These are phyloP conservation scores for Theonella swinhoei DNA, from an alignment of 37 sponge, comb jelly and placozoan species.

Conservation along the genomic window DNA sequence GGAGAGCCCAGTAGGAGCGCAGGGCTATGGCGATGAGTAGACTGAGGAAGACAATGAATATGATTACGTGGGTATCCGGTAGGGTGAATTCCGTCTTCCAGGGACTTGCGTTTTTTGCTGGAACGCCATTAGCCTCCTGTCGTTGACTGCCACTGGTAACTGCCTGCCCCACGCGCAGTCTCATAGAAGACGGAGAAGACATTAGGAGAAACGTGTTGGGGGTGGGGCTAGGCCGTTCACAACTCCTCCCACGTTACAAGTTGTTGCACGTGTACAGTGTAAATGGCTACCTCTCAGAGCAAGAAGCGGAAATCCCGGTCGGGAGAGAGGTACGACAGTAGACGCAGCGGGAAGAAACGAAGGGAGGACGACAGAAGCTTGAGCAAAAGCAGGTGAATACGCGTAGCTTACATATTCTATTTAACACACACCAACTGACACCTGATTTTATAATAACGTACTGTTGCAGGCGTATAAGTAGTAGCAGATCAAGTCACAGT, in stretches of 20 bases:
- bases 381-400: background rate
- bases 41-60: conserved; percentile 14
- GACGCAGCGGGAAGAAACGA: background rate
- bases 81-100: too few relatives aligned
- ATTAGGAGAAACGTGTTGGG: too few relatives aligned
- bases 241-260: too few relatives aligned
- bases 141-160: too few relatives aligned
- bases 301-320: background rate
- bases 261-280: too few relatives aligned
- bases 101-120: too few relatives aligned
- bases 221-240: too few relatives aligned
- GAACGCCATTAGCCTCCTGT: too few relatives aligned
- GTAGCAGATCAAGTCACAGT: background rate
- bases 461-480: background rate
- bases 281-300: too few relatives aligned
- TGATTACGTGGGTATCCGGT: background rate
- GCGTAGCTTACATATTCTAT: too few relatives aligned
- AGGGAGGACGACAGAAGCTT: background rate
- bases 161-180: too few relatives aligned
- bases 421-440: background rate
- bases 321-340: background rate
- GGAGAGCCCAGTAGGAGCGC: conserved; percentile 18
- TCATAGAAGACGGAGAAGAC: too few relatives aligned
- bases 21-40: background rate
- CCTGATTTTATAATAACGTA: background rate